Base-by-base conservation (phyloP, 2,888 invertebrate species). In the Tipula unca region DNA sequence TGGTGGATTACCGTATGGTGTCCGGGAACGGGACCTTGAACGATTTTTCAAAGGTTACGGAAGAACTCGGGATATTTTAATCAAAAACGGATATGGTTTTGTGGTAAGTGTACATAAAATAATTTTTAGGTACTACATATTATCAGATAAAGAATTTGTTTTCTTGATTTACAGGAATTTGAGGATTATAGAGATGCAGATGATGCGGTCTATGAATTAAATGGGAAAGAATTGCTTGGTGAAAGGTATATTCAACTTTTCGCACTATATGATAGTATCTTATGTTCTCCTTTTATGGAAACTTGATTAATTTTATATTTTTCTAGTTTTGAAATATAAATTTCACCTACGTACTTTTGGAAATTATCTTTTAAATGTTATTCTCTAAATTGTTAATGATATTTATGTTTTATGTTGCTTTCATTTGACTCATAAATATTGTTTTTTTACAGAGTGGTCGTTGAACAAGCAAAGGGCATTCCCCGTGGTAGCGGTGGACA, bases 61-160 rank as follows among this genome's bases (percentile, higher is more conserved):
- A 88, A 94, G 96, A 91, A 96, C 96, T 90, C 94, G 96, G 91
- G 98, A 98, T 90, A 96, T 99, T 89, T 95, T 98, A 87, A 95
- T 98, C 92, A 98, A 99, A 92, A 98, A 97, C 92, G 98, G 98
- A 89, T 99, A 97, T 93, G 98, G 97, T 87, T 99, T 99, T 94
- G 98, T 99, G 92, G 98, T 98, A 93, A 94, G 95, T 94, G 54
- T 86, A 39, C 20, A 36, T 20, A 39, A 13, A 13, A 35, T 83
- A n/a, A n/a, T n/a, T n/a, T 14, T 3, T 32, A n/a, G 10, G 82
- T 29, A n/a, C 32, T 10, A 86, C n/a, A 17, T 14, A 20, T 14
- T 13, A n/a, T 29, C 35, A 35, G 35, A 3, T 69, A 29, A 25
- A 3, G n/a, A n/a, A n/a, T 17, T 13, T 83, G 10, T 3, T 83